Evolutionary conservation across 2,113 vertebrate species (phyloP), one percentile per base, ranked within the genome.

Genomic region (Eolophus roseicapilla): DNA sequence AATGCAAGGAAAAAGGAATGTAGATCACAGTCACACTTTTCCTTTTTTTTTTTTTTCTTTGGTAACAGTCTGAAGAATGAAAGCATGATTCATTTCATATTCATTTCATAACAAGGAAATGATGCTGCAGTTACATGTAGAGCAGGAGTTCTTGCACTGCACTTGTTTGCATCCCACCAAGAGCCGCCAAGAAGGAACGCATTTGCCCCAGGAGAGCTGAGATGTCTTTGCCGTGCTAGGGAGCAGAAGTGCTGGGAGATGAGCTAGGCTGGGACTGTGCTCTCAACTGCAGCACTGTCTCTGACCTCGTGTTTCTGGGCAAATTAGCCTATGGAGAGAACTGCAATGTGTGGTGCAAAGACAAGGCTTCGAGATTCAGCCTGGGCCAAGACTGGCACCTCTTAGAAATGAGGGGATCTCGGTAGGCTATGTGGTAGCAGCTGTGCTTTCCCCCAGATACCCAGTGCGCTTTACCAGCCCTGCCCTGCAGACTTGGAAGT

Each of bases 61-160:
- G 3, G 15, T 76, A 96, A 41, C 11, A 27, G 16, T 37, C 25
- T 86, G 44, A 62, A 79, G 29, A 91, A 89, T 89, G 59, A 84
- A 95, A 95, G 3, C 29, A 60, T 80, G 53, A 91, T 93, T 96
- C 67, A 94, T 91, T 92, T 93, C 35, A 70, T 53, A 90, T 92
- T 96, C 60, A 94, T 92, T 92, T 94, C 39, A 70, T 57, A 91
- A 88, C 13, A 81, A 76, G 53, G 73, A 94, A 95, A 81, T 74
- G 39, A 70, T 95, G 52, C 14, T 93, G 47, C 27, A 47, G 17
- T 37, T 93, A 57, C 17, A 57, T 17, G 39, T 63, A 86, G 28
- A 91, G 47, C 60, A 84, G 50, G n/a, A 74, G 24, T 4, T 92
- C 35, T 80, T 83, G 60, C 62, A 21, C 15, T 70, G 23, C n/a